phyloP scores from a whole-genome alignment of 1,140 invertebrate species.

The Tetragonula clypearis region DNA sequence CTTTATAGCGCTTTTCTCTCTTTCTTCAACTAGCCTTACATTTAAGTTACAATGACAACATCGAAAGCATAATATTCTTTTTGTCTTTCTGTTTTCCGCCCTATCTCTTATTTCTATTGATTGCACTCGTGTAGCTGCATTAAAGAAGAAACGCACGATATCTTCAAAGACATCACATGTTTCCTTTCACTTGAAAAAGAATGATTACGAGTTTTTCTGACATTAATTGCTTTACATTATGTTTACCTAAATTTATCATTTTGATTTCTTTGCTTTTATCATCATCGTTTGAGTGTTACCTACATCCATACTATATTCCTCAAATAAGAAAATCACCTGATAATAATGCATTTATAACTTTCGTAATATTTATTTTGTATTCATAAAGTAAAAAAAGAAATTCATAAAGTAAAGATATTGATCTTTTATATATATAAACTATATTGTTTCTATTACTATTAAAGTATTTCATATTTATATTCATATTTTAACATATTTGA shows the following conservation, averaged over 20 bases:
- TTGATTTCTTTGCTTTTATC: neutral
- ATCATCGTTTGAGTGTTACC: constrained; percentile 1
- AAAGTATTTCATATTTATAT: neutral
- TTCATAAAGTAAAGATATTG: neutral
- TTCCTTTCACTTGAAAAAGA: neutral
- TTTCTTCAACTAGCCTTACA: constrained; percentile 5
- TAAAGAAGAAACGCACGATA: neutral
- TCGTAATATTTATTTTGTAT: neutral
- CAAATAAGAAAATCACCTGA: neutral
- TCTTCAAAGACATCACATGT: neutral
- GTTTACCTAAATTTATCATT: neutral
- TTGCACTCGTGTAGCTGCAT: neutral
- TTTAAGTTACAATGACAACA: constrained; percentile 31
- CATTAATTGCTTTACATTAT: neutral
- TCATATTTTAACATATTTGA: too few relatives aligned
- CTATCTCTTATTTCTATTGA: neutral
- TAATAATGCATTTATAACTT: neutral
- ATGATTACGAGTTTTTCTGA: neutral
- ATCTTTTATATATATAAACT: neutral
- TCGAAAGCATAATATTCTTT: constrained; percentile 32
- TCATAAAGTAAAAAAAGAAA: neutral
- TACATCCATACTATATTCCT: constrained; percentile 2
- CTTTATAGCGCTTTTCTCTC: neutral
- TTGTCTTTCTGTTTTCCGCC: neutral
- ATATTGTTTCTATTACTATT: neutral